Evolutionary conservation across 2,797 vertebrate genomes (phyloP).

Genomic region (Ctenopoma multispine): DNA sequence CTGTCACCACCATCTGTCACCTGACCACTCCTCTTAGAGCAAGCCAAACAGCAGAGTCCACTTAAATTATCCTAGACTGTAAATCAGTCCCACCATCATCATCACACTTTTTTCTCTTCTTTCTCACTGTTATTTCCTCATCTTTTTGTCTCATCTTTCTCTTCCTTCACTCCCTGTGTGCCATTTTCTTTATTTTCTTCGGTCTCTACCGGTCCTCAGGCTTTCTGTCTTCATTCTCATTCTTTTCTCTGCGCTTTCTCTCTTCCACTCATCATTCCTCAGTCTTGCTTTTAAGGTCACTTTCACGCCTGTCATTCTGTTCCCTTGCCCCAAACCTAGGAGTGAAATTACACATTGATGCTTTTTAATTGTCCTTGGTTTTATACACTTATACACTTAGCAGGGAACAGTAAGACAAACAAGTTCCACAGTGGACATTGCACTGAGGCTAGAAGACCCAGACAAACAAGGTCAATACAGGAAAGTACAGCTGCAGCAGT

Average conservation of each 20-base stretch:
- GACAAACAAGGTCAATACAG: conserved; percentile 15
- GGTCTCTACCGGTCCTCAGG: neutral
- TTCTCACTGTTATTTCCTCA: neutral
- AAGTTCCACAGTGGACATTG: neutral
- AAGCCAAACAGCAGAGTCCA: conserved; percentile 20
- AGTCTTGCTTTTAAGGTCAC: neutral
- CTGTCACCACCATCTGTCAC: conserved; percentile 54
- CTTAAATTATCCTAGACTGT: neutral
- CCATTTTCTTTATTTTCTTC: neutral
- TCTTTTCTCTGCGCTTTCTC: neutral
- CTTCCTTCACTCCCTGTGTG: neutral
- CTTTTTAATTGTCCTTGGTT: neutral
- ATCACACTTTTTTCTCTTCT: neutral
- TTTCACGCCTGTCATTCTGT: neutral
- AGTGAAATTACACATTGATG: neutral
- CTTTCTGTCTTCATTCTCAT: neutral
- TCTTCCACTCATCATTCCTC: neutral
- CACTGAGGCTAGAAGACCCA: neutral
- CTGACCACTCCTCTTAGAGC: conserved; percentile 33
- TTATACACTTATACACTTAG: neutral
- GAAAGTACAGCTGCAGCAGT: conserved; percentile 31
- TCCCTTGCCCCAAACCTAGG: neutral
- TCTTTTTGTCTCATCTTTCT: neutral
- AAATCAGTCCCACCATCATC: conserved; percentile 3
- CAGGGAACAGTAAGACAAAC: neutral